Evolutionary conservation across 2,113 vertebrate genomes (phyloP), one percentile per base, ranked within the genome.

Genomic region (Muscicapa adusta): DNA sequence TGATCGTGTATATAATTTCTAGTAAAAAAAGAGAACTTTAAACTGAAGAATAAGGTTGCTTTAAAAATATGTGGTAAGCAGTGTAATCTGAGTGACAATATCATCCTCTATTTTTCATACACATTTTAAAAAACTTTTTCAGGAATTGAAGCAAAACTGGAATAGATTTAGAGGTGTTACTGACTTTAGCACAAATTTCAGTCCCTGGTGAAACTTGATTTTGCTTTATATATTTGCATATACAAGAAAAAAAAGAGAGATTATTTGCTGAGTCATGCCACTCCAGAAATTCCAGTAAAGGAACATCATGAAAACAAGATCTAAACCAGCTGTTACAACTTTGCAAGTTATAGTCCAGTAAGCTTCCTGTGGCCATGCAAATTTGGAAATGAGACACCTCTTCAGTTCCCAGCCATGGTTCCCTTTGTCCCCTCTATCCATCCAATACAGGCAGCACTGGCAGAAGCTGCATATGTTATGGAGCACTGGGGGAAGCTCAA

Each of bases 361-460:
- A 1, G 0, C 2, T 63, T 23, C n/a, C 26, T 80, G 10, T 29
- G 10, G 3, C 4, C 51, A 23, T 8, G 4, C 10, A 60, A 36
- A 34, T 68, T 47, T 51, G 12, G 38, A 89, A 91, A 75, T 23
- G 16, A 14, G 11, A 36, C 13, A 7, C 5, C 8, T 42, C 33
- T 54, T 71, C 4, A 1, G 8, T 13, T 85, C 5, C 8, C 40
- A 14, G 5, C 3, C 8, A 1, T 6, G 3, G 4, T 73, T 65
- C 4, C 3, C 19, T 85, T 48, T 42, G 16, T 61, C 17, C 12
- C 31, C 54, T 26, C 6, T 34, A 3, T 34, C 78, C 58, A 6
- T 61, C 5, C 17, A 38, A 9, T 3, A 61, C 3, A 5, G 9
- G 14, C 18, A 72, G 9, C n/a, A 20, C 3, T 18, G 26, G 26